phyloP scores from a whole-genome alignment of 2,113 vertebrate genomes.

The Empidonax alnorum region DNA sequence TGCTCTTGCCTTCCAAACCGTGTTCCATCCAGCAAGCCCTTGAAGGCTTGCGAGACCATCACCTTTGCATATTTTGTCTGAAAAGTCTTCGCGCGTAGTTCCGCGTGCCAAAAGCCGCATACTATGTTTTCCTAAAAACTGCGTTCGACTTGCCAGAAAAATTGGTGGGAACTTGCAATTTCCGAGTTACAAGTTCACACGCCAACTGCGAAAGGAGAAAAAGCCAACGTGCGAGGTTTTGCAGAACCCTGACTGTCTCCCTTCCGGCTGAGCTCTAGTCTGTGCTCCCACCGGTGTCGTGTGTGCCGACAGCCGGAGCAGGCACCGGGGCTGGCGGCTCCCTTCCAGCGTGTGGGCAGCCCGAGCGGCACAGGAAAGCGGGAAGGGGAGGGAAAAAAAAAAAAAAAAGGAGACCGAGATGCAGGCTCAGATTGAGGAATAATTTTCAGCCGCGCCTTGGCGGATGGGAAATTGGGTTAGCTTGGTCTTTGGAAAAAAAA shows the following conservation, averaged over 20 bases:
- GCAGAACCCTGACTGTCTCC: slow-evolving; percentile 41
- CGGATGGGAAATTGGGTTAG: background rate
- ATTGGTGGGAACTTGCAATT: slow-evolving; percentile 49
- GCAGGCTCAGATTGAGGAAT: background rate
- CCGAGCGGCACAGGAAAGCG: background rate
- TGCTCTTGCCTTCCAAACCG: background rate
- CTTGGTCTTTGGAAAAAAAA: background rate
- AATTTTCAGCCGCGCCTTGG: background rate
- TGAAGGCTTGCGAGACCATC: slow-evolving; percentile 49
- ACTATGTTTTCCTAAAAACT: slow-evolving; percentile 64
- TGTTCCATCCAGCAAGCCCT: slow-evolving; percentile 45
- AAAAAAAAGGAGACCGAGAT: background rate
- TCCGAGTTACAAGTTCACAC: slow-evolving; percentile 61
- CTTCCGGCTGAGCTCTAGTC: slow-evolving; percentile 49
- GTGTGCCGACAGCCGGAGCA: slow-evolving; percentile 41
- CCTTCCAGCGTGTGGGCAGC: slow-evolving; percentile 53
- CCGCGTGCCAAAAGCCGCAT: slow-evolving; percentile 28
- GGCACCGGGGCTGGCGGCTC: background rate
- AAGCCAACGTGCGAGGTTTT: slow-evolving; percentile 44
- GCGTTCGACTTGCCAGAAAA: slow-evolving; percentile 41
- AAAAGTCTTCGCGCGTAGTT: background rate
- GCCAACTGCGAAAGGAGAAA: slow-evolving; percentile 57
- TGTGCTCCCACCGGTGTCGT: slow-evolving; percentile 30
- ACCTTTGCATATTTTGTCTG: slow-evolving; percentile 66
- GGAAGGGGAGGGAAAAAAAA: background rate